These are phyloP conservation scores for Choloepus didactylus DNA, from an alignment of 2,797 vertebrate species.

Conservation along the genomic window DNA sequence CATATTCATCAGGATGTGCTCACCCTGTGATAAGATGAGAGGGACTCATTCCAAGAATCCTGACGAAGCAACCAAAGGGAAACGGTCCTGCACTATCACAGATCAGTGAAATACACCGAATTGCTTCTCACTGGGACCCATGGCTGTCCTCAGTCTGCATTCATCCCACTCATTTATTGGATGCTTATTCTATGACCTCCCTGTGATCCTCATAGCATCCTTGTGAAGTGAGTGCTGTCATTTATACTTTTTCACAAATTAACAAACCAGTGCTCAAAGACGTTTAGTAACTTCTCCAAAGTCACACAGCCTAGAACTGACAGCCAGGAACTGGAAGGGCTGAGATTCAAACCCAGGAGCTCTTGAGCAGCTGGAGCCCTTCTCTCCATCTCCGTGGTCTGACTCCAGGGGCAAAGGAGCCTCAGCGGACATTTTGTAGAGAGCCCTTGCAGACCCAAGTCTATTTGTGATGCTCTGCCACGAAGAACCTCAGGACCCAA, in stretches of 20 bases:
- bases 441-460: background rate
- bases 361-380: background rate
- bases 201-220: background rate
- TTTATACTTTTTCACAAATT: constrained; percentile 39
- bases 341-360: background rate
- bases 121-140: background rate
- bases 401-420: background rate
- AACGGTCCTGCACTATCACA: background rate
- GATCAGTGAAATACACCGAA: background rate
- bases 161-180: constrained; percentile 6
- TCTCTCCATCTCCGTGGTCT: background rate
- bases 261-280: constrained; percentile 19
- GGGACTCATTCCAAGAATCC: background rate
- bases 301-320: constrained; percentile 12
- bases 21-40: background rate
- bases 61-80: background rate
- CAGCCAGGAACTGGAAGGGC: background rate
- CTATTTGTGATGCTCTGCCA: constrained; percentile 55
- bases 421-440: background rate
- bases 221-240: background rate
- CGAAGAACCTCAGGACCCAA: constrained; percentile 65
- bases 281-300: constrained; percentile 48
- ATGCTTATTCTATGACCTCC: background rate
- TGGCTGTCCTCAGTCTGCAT: background rate
- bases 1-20: background rate